Evolutionary conservation across 2,888 invertebrate genomes (phyloP), one percentile per base, ranked within the genome.

Genomic region (Hypomecis atomaria): DNA sequence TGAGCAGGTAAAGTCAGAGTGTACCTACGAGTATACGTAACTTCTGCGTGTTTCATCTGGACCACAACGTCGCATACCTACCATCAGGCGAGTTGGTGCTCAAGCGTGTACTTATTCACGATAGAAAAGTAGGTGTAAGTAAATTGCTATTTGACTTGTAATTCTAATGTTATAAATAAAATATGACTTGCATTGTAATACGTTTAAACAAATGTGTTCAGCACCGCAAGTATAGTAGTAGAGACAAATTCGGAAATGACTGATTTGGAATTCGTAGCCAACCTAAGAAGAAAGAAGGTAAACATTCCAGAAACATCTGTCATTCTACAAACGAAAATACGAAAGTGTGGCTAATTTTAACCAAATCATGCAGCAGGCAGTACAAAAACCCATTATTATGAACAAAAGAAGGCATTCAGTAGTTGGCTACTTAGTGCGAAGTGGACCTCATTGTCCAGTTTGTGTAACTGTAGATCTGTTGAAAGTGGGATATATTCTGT

Each of bases 381-480:
- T 81, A 78, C 65, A 78, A 66, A 79, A 83, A 83, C 83, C 82
- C 71, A 78, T 75, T n/a, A n/a, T 75, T 75, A 13, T 66, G 47
- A 45, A 79, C 78, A 82, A 82, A 81, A 77, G 70, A 71, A 56
- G 61, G 69, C 60, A 61, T 75, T 75, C 73, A 76, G 70, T 61
- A 67, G 71, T 72, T 71, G 71, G 63, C 63, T 38, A 47, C 59
- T 48, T 56, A 37, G 64, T 57, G 65, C 66, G 70, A 76, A 75
- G 73, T 72, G 68, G 73, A 70, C 65, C 65, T 66, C 64, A 70
- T 73, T 73, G 70, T 69, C 67, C 63, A 72, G 70, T 69, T 71
- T 69, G 70, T 59, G 62, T 73, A 74, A 75, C 74, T 71, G 75
- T 74, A 66, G 59, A 48, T 37, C 50, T 23, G 43, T 55, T 40